Conservation (phyloP, 2,797 vertebrate genomes). For the Urosaurus nigricauda region DNA sequence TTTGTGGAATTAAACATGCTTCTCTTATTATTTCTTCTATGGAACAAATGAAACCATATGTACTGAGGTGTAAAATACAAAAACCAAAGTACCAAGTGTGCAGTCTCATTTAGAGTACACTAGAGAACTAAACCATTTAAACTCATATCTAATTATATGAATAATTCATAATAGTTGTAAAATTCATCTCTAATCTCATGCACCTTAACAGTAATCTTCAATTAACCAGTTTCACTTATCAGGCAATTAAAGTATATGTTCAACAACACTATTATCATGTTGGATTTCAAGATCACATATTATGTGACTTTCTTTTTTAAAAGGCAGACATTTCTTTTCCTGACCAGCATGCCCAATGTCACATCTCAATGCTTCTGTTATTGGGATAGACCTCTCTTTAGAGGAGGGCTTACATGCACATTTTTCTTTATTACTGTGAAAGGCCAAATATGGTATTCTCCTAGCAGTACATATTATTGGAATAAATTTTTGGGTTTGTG, state of each 20-base stretch:
- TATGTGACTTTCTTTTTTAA: neutral
- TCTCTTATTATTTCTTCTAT: constrained; percentile 33
- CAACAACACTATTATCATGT: constrained; percentile 13
- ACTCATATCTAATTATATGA: constrained; percentile 64
- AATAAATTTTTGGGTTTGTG: neutral
- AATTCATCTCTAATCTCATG: constrained; percentile 58
- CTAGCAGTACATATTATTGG: neutral
- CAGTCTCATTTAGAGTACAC: constrained; percentile 68
- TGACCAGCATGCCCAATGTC: neutral
- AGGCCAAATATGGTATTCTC: neutral
- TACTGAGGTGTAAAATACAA: constrained; percentile 29
- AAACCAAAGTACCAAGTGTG: constrained; percentile 56
- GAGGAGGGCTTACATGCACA: neutral
- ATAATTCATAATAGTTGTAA: constrained; percentile 69
- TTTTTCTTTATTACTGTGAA: neutral
- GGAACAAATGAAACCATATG: constrained; percentile 24
- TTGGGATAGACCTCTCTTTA: neutral
- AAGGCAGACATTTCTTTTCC: neutral
- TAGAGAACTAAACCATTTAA: constrained; percentile 59
- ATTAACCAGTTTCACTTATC: constrained; percentile 55
- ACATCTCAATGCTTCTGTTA: neutral
- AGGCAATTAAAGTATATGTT: constrained; percentile 46
- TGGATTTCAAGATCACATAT: neutral
- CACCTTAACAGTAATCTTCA: constrained; percentile 62
- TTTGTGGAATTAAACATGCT: constrained; percentile 31